Evolutionary conservation across 1,140 invertebrate genomes (phyloP), one percentile per base, ranked within the genome.

Genomic region (Diabrotica virgifera): DNA sequence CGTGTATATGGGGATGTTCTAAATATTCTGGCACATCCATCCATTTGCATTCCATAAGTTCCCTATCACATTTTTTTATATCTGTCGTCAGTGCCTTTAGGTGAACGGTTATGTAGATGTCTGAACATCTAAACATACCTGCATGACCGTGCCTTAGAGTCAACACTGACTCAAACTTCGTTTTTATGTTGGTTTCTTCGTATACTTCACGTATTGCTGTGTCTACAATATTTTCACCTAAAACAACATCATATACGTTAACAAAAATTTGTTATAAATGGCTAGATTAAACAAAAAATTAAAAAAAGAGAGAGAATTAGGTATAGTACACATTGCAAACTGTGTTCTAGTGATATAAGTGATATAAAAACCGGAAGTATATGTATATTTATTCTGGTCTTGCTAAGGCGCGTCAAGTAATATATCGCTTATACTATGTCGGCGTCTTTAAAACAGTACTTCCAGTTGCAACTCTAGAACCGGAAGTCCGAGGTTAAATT

Each of bases 181-280:
- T 83, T 57, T 85, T 75, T 52, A 97, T 84, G 52, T 92, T 91
- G 1, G 94, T 97, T 80, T 97, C 95, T 82, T 97, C 95, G 13
- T 86, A 80, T 1, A 96, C 92, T 82, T 97, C 95, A 71, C 95
- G 84, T 46, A 88, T 83, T 5, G 89, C 91, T 10, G 94, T 93
- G 63, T 87, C 84, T 46, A 85, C 79, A 50, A 96, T 82, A 76
- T 93, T 86, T 85, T 96, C 94, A 66, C 89, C 91, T 93, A 69
- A 58, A 80, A 67, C 56, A 52, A 10, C 24, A 24, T 24, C 24
- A 24, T 1, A 24, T 24, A 24, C 1, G 1, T 24, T 24, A 24
- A 24, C 24, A 4, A 4, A 4, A 24, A 24, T 24, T 24, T 24
- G 1, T 24, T 24, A 24, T 24, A 24, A 24, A 24, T 24, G 24